Percentiles rank a stretch among this genome's conserved stretches.
phyloP scores from a whole-genome alignment of 2,113 vertebrate species.

The Meleagris gallopavo region DNA sequence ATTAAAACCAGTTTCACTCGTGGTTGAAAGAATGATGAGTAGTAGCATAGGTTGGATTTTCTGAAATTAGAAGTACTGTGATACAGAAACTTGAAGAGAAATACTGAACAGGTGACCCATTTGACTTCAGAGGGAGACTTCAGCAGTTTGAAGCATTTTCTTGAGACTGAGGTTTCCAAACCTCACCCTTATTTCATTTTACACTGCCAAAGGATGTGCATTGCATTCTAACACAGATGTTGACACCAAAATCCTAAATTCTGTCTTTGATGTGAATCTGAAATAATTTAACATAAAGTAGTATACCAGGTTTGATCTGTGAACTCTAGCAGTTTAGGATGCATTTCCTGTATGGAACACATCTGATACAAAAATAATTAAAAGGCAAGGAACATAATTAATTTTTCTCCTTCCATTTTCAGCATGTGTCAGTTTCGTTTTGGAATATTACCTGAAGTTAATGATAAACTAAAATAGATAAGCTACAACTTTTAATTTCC shows the following conservation, averaged over 20 bases:
- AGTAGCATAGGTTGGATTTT: not conserved
- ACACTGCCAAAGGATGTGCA: not conserved
- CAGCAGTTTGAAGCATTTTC: not conserved
- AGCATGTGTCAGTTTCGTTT: not conserved
- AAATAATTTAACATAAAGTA: not conserved
- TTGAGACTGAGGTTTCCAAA: not conserved
- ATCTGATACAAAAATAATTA: not conserved
- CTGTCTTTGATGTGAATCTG: not conserved
- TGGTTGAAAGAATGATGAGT: not conserved
- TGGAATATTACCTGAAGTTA: not conserved
- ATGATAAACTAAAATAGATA: not conserved
- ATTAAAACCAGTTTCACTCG: not conserved
- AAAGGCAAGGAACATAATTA: not conserved
- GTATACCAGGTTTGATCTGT: not conserved
- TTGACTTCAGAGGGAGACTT: no score
- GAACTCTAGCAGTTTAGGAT: not conserved
- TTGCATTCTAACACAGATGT: not conserved
- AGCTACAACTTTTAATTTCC: not conserved
- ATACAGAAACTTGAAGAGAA: not conserved
- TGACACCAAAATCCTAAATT: not conserved
- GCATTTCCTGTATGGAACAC: not conserved
- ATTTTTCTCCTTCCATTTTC: not conserved
- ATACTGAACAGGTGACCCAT: not conserved
- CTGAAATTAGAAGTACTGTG: not conserved
- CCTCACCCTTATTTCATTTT: not conserved